phyloP scores from a whole-genome alignment of 2,113 vertebrate species.

The Osmerus mordax region DNA sequence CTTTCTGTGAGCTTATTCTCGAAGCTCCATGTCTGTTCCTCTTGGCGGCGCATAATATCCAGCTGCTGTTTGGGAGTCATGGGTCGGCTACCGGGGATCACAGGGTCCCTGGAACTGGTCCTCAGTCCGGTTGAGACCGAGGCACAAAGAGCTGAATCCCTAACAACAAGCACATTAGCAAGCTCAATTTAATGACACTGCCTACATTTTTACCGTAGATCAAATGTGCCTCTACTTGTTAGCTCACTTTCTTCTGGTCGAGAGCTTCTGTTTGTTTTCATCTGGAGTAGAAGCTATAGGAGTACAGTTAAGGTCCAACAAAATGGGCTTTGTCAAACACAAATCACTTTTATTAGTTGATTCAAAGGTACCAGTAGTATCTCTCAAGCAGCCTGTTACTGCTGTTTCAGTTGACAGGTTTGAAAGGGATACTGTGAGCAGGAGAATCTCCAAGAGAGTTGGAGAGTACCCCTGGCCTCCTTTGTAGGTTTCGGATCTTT shows the following conservation, averaged over 20 bases:
- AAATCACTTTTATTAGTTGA: no score
- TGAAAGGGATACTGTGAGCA: conserved; percentile 64
- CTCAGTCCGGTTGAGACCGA: neutral
- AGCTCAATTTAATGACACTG: neutral
- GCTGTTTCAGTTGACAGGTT: neutral
- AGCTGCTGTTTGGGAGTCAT: conserved; percentile 82
- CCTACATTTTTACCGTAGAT: neutral
- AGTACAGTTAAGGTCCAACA: conserved; percentile 43
- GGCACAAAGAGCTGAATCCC: neutral
- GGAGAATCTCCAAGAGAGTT: conserved; percentile 18
- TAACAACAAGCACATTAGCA: conserved; percentile 22
- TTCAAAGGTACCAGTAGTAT: no score
- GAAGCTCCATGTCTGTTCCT: conserved; percentile 59
- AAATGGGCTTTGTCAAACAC: no score
- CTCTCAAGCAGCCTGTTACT: no score
- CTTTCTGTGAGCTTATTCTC: conserved; percentile 62
- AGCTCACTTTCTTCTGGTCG: conserved; percentile 25
- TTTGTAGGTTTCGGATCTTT: conserved; percentile 67
- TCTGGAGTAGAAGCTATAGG: conserved; percentile 50
- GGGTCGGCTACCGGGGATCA: conserved; percentile 55
- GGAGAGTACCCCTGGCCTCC: conserved; percentile 14
- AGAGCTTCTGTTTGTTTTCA: conserved; percentile 57
- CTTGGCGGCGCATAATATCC: conserved; percentile 71
- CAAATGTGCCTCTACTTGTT: neutral
- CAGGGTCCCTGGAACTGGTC: neutral